These are phyloP conservation scores for Catharus fuscescens DNA, from an alignment of 2,113 vertebrate genomes.

Conservation along the genomic window DNA sequence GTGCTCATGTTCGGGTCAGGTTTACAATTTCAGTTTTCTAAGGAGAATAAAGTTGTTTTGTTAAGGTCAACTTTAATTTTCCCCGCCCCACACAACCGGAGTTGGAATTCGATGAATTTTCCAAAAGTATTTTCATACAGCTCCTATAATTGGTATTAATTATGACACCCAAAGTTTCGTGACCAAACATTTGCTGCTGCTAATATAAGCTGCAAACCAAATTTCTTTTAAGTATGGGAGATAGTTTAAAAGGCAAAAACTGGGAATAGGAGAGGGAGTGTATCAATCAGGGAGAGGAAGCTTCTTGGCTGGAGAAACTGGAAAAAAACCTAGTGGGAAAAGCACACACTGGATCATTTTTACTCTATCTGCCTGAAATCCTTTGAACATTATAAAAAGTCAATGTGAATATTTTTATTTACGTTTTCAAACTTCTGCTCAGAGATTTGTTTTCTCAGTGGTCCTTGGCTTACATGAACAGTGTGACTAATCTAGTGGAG, in stretches of 20 bases:
- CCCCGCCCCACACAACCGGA: background rate
- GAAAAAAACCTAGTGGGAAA: constrained; percentile 46
- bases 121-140: constrained; percentile 15
- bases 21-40: constrained; percentile 38
- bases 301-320: constrained; percentile 19
- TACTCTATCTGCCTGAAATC: constrained; percentile 44
- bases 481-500: constrained; percentile 37
- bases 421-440: constrained; percentile 31
- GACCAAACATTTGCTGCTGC: constrained; percentile 9
- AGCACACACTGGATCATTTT: constrained; percentile 33
- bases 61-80: background rate
- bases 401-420: constrained; percentile 34
- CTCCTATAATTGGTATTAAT: constrained; percentile 20
- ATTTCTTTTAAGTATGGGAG: background rate
- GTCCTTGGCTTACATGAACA: background rate
- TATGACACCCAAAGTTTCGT: constrained; percentile 4
- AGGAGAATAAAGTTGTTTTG: constrained; percentile 35
- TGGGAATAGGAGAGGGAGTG: constrained; percentile 31
- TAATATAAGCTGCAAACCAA: background rate
- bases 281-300: constrained; percentile 46
- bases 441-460: constrained; percentile 35
- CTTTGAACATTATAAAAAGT: constrained; percentile 51
- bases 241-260: constrained; percentile 40
- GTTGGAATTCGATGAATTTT: constrained; percentile 20
- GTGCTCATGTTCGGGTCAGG: background rate